Conservation (phyloP, 2,888 invertebrate genomes). For the Apamea anceps region DNA sequence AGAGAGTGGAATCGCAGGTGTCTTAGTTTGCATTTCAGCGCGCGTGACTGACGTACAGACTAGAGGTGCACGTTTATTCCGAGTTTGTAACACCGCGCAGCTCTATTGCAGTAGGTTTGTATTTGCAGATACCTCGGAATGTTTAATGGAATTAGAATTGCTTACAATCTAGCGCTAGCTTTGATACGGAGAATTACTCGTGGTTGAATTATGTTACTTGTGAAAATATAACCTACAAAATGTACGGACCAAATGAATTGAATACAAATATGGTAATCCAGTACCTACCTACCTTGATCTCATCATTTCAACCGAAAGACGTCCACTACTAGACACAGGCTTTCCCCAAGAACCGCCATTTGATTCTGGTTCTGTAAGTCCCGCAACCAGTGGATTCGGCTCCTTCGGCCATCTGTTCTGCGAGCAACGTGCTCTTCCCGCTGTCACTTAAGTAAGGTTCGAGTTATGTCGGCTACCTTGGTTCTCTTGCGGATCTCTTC, state of each 20-base stretch:
- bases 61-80: constrained; percentile 49
- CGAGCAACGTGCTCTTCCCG: no score
- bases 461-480: neutral
- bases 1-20: constrained; percentile 66
- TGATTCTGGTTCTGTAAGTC: no score
- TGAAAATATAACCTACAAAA: neutral
- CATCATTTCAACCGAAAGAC: no score
- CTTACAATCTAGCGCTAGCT: constrained; percentile 37
- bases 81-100: constrained; percentile 39
- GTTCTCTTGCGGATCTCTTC: neutral
- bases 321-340: no score
- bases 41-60: constrained; percentile 63
- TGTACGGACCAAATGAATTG: neutral
- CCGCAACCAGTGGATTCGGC: no score
- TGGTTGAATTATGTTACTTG: constrained; percentile 8
- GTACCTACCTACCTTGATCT: neutral
- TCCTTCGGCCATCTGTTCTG: no score
- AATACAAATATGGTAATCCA: neutral
- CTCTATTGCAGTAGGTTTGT: constrained; percentile 43
- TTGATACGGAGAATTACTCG: constrained; percentile 22
- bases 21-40: constrained; percentile 63
- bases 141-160: constrained; percentile 52
- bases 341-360: no score
- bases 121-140: constrained; percentile 42
- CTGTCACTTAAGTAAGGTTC: no score